Evolutionary conservation across 2,888 invertebrate species (phyloP), one percentile per base, ranked within the genome.

Genomic region (Saturnia pavonia): DNA sequence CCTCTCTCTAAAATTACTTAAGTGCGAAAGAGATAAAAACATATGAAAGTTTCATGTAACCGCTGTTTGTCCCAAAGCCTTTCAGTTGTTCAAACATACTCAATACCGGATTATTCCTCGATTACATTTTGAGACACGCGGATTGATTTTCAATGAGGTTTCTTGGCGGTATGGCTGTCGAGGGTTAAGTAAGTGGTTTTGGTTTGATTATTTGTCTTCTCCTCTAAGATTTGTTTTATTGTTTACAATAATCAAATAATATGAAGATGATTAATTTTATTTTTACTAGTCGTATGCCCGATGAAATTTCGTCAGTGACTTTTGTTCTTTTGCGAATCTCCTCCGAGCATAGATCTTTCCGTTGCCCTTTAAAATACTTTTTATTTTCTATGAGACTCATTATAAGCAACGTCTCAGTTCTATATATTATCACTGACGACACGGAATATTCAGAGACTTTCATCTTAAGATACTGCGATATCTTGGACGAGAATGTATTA

Each of bases 1-100:
- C 16, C 65, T 34, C 8, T 40, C 7, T 8, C 40, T 19, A 19
- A n/a, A 63, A 65, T 40, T 40, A 40, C 40, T 40, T 7, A 60
- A 68, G 76, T 69, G 75, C 60, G 71, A 75, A 76, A 51, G 40
- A n/a, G 74, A 75, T 65, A 68, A 27, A 71, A 74, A 75, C 73
- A 72, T 78, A 85, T 87, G 82, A 85, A 86, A 85, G 72, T 86
- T 85, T 86, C 83, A 86, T 85, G 80, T 80, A 77, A 72, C 70
- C 69, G 73, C 75, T 83, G 77, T 84, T 84, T 84, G 78, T 74
- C 72, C 60, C 19, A 70, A 71, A 78, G 76, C 85, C 88, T 88
- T 88, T 88, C 83, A 87, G 81, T 78, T 80, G 84, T 80, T 81
- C 86, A 88, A 88, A 88, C 83, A 86, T 71, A 75, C 71, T 75